Base-by-base conservation (phyloP, 23 tunicate genomes). In the Diplosoma virens region DNA sequence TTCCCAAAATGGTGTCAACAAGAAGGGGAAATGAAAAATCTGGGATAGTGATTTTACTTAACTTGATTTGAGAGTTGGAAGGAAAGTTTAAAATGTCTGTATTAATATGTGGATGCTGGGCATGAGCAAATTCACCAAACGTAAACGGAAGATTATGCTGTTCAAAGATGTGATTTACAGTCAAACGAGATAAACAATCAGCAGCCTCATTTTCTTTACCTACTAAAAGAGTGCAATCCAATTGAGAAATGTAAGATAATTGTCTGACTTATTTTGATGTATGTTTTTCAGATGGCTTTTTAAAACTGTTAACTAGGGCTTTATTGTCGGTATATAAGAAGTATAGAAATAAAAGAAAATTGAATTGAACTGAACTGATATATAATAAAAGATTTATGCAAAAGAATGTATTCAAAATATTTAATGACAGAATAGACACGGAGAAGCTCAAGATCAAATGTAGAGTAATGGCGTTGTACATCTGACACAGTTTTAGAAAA, bases 401-500 rank as follows among this genome's bases (percentile, higher is more conserved):
- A 31, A 1, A 81, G 34, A 21, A 56, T 36, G 69, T 69, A 58
- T 20, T 55, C 61, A 48, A 81, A 69, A 33, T 81, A 58, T 5
- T 37, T 32, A 16, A 81, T 22, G 27, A 78, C 72, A 5, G 53
- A 55, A 26, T 69, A 65, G 6, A 69, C 18, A 58, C 61, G 50
- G 11, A 70, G 77, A 16, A 69, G 56, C 35, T 81, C 85, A 3
- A 54, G 54, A 7, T 69, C 85, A 34, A 45, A 81, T 0, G 85
- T 70, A 36, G 77, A 33, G 58, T 81, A 81, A 24, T 1, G 34
- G 0, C 48, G 53, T 37, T 81, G 73, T 22, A 78, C 26, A 1
- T 75, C 47, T 0, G 41, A 69, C n/a, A 81, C 26, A 24, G 47
- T 55, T 58, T 59, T 56, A 4, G 85, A 81, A 52, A 56, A 81